Base-by-base conservation (phyloP, 2,797 vertebrate species). In the Sparus aurata region DNA sequence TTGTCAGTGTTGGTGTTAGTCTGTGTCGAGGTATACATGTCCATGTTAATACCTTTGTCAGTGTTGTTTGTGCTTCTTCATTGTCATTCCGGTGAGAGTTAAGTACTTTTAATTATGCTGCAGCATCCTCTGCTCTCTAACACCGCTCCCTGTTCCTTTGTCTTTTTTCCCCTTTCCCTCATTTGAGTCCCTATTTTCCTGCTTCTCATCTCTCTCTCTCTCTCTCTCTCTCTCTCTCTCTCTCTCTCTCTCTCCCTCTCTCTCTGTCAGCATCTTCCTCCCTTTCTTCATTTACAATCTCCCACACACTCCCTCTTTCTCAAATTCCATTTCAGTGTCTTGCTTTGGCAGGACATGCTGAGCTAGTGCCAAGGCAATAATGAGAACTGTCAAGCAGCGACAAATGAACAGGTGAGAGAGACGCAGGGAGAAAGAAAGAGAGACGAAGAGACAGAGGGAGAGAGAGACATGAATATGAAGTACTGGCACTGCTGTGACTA, bases 341-440 rank as follows among this genome's bases (percentile, higher is more conserved):
- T 91, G 91, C 91, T 91, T 93, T 94, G 94, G 93, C 93, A 94
- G 92, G 91, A 94, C 87, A 91, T 91, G 93, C 93, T 94, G 94
- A 94, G 93, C 93, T 93, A 86, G 91, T 92, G 94, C 94, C 93
- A 94, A 91, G 89, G 90, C 92, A 94, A 94, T 95, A 95, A 95
- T 94, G 93, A 94, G 94, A 95, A 93, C 93, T 95, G 94, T 95
- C 93, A 95, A 89, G 90, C 83, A 87, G 91, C 91, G 91, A 94
- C 93, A 94, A 94, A 94, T 95, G 94, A 95, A 94, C 93, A 95
- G 94, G 93, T 94, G 94, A 92, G 91, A 90, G 89, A 93, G 90
- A 90, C 50, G 82, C 86, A 85, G 85, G 69, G 74, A 79, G 70
- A 84, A 73, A 78, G 79, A 82, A 59, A 81, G 72, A 80, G 53